These are phyloP conservation scores for Cenopis cana DNA, from an alignment of 2,888 invertebrate species.

Conservation along the genomic window DNA sequence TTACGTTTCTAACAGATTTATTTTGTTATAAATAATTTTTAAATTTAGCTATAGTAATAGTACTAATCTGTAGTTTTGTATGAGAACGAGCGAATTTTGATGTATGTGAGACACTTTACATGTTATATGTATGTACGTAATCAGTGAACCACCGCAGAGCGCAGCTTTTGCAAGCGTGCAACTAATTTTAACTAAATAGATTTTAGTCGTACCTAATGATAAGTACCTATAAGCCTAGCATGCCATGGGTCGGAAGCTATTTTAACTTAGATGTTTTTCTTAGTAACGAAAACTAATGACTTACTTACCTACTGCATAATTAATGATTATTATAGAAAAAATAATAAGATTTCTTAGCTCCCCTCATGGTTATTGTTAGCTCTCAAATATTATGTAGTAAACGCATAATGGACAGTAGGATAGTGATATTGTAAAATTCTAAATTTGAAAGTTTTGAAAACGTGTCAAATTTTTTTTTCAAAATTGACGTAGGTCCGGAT, in stretches of 20 bases:
- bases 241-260: constrained; percentile 26
- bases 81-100: constrained; percentile 76
- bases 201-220: constrained; percentile 57
- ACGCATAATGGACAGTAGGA: constrained; percentile 73
- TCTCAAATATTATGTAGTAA: constrained; percentile 66
- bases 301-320: background rate
- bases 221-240: constrained; percentile 53
- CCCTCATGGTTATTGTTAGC: constrained; percentile 53
- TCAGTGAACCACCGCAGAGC: constrained; percentile 75
- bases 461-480: constrained; percentile 81
- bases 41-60: constrained; percentile 63
- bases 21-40: constrained; percentile 68
- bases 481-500: constrained; percentile 68
- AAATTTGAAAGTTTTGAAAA: constrained; percentile 74
- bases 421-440: constrained; percentile 62
- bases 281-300: constrained; percentile 20
- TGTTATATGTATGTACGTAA: constrained; percentile 59
- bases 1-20: constrained; percentile 75
- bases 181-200: constrained; percentile 69
- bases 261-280: constrained; percentile 24
- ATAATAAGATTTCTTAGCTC: constrained; percentile 17
- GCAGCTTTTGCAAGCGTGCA: constrained; percentile 81
- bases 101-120: constrained; percentile 65
- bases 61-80: constrained; percentile 65
- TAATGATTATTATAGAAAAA: constrained; percentile 15